These are phyloP conservation scores for Labeo catla DNA, from an alignment of 2,113 vertebrate genomes.

Conservation along the genomic window DNA sequence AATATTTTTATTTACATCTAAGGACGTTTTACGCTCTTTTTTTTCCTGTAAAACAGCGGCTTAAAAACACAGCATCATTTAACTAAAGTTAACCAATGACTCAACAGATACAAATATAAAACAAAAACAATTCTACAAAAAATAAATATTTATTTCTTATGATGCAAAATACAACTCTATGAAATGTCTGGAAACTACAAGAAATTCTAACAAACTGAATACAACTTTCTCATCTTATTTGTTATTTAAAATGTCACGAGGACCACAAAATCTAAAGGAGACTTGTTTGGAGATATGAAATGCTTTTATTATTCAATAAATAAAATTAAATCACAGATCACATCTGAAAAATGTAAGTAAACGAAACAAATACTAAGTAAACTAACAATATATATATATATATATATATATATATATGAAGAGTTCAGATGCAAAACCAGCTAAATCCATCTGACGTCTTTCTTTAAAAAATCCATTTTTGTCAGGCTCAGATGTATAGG, in stretches of 20 bases:
- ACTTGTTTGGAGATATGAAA: constrained; percentile 72
- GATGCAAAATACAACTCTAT: not conserved
- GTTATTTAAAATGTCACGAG: not conserved
- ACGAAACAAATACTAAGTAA: constrained; percentile 62
- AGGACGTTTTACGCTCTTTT: not conserved
- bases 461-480: too few relatives aligned
- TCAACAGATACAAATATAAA: not conserved
- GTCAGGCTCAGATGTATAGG: too few relatives aligned
- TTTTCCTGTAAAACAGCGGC: not conserved
- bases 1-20: not conserved
- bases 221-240: not conserved
- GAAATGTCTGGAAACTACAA: not conserved
- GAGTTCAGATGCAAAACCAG: too few relatives aligned
- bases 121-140: not conserved
- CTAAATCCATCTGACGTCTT: too few relatives aligned
- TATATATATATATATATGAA: too few relatives aligned
- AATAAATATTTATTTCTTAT: not conserved
- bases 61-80: too few relatives aligned
- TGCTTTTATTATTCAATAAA: constrained; percentile 91
- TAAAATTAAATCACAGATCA: constrained; percentile 93
- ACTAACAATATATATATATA: not conserved
- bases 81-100: not conserved
- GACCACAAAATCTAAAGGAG: not conserved
- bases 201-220: not conserved
- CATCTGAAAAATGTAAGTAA: constrained; percentile 78